Conservation (phyloP, 2,888 invertebrate genomes). For the Synanthedon andrenaeformis region DNA sequence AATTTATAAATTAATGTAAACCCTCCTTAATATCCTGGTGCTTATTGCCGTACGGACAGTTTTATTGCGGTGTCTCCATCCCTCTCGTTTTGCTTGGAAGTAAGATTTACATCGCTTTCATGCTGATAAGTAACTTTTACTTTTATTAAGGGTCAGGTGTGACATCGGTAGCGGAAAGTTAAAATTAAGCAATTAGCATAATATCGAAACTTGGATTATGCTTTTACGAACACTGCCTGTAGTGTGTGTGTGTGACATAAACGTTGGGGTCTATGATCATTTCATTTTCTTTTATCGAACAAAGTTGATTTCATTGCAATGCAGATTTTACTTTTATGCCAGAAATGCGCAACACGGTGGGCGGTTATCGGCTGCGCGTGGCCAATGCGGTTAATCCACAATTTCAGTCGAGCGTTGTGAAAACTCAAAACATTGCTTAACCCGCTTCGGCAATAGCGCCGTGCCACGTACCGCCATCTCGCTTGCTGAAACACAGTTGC, state of each 20-base stretch:
- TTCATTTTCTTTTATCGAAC: background rate
- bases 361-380: constrained; percentile 6
- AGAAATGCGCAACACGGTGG: constrained; percentile 10
- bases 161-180: constrained; percentile 15
- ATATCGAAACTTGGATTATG: background rate
- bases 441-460: constrained; percentile 9
- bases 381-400: constrained; percentile 42
- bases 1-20: constrained; percentile 12
- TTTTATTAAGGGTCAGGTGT: constrained; percentile 20
- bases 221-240: background rate
- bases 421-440: constrained; percentile 54
- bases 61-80: constrained; percentile 21
- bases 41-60: constrained; percentile 16
- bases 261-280: background rate
- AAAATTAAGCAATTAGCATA: constrained; percentile 9
- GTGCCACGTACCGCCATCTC: constrained; percentile 23
- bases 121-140: constrained; percentile 23
- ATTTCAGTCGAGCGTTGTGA: constrained; percentile 44
- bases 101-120: constrained; percentile 28
- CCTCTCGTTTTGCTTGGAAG: constrained; percentile 27
- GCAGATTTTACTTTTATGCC: constrained; percentile 9
- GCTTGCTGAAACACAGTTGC: constrained; percentile 33
- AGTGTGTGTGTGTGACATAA: too few relatives aligned
- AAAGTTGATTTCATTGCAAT: constrained; percentile 1
- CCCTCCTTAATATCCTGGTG: constrained; percentile 10